A percentile compares a stretch with the other conserved stretches of the same genome.
These are phyloP conservation scores for Bryconaethiops microstoma DNA, from an alignment of 2,797 vertebrate species.

Conservation along the genomic window DNA sequence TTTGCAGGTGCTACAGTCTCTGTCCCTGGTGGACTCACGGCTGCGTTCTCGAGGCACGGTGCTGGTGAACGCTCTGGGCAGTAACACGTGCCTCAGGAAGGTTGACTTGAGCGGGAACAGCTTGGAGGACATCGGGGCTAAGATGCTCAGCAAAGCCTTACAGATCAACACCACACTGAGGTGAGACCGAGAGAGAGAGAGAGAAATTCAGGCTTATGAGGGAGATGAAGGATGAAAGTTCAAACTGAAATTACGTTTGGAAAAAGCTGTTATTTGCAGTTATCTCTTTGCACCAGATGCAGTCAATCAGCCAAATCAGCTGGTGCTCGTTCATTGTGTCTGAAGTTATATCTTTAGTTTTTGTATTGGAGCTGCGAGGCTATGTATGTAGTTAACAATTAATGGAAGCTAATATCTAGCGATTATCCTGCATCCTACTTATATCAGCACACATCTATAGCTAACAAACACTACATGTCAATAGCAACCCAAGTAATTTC, in stretches of 20 bases:
- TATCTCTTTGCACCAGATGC: not conserved
- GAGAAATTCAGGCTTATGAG: not conserved
- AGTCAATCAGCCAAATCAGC: not conserved
- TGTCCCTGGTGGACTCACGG: constrained; percentile 87
- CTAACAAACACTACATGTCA: too few species aligned
- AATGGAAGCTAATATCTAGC: too few species aligned
- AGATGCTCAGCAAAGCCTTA: constrained; percentile 93
- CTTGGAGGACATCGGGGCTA: constrained; percentile 90
- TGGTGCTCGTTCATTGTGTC: not conserved
- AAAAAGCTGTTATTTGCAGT: not conserved
- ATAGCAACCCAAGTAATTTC: too few species aligned
- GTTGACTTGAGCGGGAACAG: constrained; percentile 90
- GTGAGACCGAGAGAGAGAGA: constrained; percentile 52
- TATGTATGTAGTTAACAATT: too few species aligned
- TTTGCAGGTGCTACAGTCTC: constrained; percentile 84
- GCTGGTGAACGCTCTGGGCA: constrained; percentile 90
- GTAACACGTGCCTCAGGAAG: constrained; percentile 87
- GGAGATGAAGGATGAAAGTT: not conserved
- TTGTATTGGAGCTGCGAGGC: too few species aligned
- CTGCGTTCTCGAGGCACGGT: constrained; percentile 87
- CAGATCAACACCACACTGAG: constrained; percentile 85
- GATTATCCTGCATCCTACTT: too few species aligned
- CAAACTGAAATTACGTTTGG: not conserved
- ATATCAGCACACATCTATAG: too few species aligned
- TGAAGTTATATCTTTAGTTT: not conserved